Conservation (phyloP, 1,140 invertebrate species). For the Trissolcus basalis region DNA sequence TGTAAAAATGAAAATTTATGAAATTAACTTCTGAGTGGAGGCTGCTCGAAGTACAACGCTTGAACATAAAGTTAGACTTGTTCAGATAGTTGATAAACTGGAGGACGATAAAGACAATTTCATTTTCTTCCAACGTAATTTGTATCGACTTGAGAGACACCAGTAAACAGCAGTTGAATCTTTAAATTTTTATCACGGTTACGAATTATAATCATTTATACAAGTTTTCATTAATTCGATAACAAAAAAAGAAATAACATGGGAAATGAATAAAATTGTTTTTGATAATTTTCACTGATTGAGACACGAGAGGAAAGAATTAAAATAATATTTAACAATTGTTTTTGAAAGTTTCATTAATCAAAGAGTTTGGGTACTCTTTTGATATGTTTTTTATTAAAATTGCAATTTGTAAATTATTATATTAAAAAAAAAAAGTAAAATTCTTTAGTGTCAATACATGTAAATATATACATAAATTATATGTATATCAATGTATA, state of each 20-base stretch:
- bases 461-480: conserved; percentile 53
- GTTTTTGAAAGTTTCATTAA: conserved; percentile 6
- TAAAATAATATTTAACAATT: background rate
- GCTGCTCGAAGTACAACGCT: conserved; percentile 31
- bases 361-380: background rate
- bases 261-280: no score
- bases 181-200: no score
- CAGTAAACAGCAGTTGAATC: no score
- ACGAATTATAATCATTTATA: no score
- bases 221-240: no score
- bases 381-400: conserved; percentile 28
- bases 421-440: conserved; percentile 17
- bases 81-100: conserved; percentile 22
- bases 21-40: conserved; percentile 26
- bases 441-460: conserved; percentile 44
- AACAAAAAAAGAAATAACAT: background rate
- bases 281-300: no score
- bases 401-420: conserved; percentile 18
- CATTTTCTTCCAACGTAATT: conserved; percentile 40
- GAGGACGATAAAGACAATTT: background rate
- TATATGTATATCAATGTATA: conserved; percentile 43
- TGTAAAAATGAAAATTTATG: conserved; percentile 35
- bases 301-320: no score
- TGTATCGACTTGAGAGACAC: no score
- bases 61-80: conserved; percentile 24